Conservation (phyloP, 2,888 invertebrate species). For the Trissolcus japonicus region DNA sequence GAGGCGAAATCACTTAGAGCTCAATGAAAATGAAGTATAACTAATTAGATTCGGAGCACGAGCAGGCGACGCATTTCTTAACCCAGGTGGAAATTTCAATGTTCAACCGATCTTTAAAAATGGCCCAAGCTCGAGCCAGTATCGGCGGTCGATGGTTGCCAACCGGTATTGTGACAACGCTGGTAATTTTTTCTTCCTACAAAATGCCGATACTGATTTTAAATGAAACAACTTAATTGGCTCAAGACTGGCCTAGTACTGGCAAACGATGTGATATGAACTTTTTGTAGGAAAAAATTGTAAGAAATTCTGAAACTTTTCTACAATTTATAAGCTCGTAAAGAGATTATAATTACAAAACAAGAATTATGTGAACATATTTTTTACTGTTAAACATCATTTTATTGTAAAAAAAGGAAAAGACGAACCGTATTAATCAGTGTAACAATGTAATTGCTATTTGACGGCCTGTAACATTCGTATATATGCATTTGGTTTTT, state of each 20-base stretch:
- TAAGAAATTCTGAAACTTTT: too few species aligned
- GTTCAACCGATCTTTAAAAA: background rate
- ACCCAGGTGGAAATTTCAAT: background rate
- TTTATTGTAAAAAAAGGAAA: too few species aligned
- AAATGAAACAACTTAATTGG: too few species aligned
- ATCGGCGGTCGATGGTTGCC: background rate
- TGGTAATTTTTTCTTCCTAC: background rate
- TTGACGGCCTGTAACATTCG: background rate
- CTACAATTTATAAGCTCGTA: too few species aligned
- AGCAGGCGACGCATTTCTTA: constrained; percentile 1
- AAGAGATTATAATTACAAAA: too few species aligned
- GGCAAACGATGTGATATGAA: too few species aligned
- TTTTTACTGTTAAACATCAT: too few species aligned
- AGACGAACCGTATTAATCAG: too few species aligned
- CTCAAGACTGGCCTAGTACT: background rate
- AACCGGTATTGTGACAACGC: background rate
- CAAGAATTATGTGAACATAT: too few species aligned
- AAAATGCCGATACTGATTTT: background rate
- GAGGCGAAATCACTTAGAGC: too few species aligned
- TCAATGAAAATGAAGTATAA: too few species aligned
- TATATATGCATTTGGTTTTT: background rate
- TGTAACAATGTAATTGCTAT: background rate
- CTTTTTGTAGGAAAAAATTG: too few species aligned
- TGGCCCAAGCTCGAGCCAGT: background rate
- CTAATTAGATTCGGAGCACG: background rate